Evolutionary conservation across 2,113 vertebrate species (phyloP).

Genomic region (Sisor rabdophorus): DNA sequence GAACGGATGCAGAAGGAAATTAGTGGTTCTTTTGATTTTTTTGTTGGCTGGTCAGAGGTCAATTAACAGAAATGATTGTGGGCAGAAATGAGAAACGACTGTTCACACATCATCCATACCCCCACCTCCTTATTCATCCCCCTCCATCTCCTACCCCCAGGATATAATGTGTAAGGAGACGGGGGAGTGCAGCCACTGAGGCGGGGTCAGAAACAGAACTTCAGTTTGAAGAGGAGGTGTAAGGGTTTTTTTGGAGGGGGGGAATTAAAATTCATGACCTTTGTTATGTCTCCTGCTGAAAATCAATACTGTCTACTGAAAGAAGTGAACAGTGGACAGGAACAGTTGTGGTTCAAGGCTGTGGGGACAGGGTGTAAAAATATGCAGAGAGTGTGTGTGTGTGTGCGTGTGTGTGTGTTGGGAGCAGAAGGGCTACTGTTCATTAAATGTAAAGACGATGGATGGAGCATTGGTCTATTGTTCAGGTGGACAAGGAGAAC

Average conservation of each 20-base stretch:
- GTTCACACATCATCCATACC: constrained; percentile 41
- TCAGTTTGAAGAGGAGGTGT: constrained; percentile 31
- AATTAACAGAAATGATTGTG: constrained; percentile 52
- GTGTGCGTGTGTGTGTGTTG: neutral
- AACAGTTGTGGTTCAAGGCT: constrained; percentile 59
- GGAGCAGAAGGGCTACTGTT: constrained; percentile 53
- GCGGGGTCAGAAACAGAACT: constrained; percentile 33
- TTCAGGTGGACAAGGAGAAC: constrained; percentile 50
- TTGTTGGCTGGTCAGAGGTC: constrained; percentile 7
- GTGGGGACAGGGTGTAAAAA: constrained; percentile 58
- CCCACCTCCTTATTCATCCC: constrained; percentile 42
- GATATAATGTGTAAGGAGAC: constrained; percentile 45
- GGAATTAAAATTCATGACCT: constrained; percentile 78
- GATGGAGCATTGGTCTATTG: constrained; percentile 64
- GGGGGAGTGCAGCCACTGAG: constrained; percentile 29
- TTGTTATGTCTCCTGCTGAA: constrained; percentile 74
- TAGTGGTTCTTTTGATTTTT: neutral
- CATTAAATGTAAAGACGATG: constrained; percentile 71
- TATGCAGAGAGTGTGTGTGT: constrained; percentile 25
- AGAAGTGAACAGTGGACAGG: constrained; percentile 77
- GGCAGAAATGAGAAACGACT: constrained; percentile 61
- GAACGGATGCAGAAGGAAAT: too few species aligned
- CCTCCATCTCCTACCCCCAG: constrained; percentile 56
- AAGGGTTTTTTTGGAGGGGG: constrained; percentile 44
- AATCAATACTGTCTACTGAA: constrained; percentile 79